Base-by-base conservation (phyloP, 2,888 invertebrate genomes). In the Marasmarcha lunaedactyla region DNA sequence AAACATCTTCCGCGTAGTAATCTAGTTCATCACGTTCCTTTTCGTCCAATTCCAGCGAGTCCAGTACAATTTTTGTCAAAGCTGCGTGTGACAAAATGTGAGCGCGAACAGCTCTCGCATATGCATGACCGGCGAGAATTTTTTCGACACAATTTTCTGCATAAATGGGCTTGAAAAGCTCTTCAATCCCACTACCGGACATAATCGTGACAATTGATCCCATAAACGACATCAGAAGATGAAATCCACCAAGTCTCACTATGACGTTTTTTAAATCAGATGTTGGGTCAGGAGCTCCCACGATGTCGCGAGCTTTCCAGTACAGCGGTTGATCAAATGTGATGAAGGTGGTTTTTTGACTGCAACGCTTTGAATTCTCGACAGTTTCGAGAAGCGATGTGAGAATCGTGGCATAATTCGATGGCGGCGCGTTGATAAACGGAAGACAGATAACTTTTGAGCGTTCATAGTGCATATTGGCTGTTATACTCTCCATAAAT, bases 191-290 rank as follows among this genome's bases (percentile, higher is more conserved):
- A 45, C 35, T 59, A 56, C 59, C 57, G 12, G 40, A 43, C 61
- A 64, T 63, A 15, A 61, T 49, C 26, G 39, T 44, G 10, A 59
- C 62, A 36, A 61, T 49, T 5, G 51, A 38, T 35, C 54, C 55
- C 15, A 63, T 38, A 41, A 54, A 66, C 12, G 54, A 59, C 58
- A 63, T 59, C 9, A 60, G 20, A 15, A 51, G 33, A 42, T 63
- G 60, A 47, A 63, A 64, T 15, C 57, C 55, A 9, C 59, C 60
- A 34, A 63, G 47, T n/a, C n/a, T n/a, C n/a, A n/a, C n/a, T n/a
- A n/a, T n/a, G n/a, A n/a, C 49, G 48, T 50, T 46, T 20, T 44
- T 40, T 37, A 41, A 36, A 45, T 54, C 51, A 37, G n/a, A n/a
- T n/a, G n/a, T n/a, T n/a, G n/a, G n/a, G n/a, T n/a, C n/a, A n/a